A percentile compares a stretch with the other conserved stretches of the same genome.
Evolutionary conservation across 1,140 invertebrate genomes (phyloP).

Genomic region (Drosophila triauraria): DNA sequence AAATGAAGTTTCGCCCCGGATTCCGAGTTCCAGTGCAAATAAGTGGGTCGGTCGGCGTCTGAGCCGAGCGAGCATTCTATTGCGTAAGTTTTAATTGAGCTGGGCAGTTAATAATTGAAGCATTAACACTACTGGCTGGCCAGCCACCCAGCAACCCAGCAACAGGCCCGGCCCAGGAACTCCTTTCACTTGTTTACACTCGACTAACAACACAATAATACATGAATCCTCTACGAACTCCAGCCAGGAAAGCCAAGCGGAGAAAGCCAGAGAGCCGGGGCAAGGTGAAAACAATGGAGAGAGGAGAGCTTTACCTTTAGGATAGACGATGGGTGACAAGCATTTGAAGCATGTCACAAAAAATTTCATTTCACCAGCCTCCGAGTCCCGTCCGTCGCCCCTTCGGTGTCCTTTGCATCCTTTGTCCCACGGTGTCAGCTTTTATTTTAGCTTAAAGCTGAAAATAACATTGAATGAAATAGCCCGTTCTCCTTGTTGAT

Average conservation of each 20-base stretch:
- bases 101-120: constrained; percentile 46
- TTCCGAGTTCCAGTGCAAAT: constrained; percentile 34
- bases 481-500: constrained; percentile 61
- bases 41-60: constrained; percentile 12
- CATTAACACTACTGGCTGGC: constrained; percentile 22
- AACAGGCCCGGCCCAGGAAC: constrained; percentile 31
- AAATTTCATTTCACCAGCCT: constrained; percentile 68
- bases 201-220: constrained; percentile 15
- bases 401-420: constrained; percentile 20
- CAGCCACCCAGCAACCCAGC: constrained; percentile 41
- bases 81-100: constrained; percentile 61
- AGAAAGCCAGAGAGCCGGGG: constrained; percentile 1
- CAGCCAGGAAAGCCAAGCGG: constrained; percentile 1
- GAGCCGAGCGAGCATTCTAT: constrained; percentile 24
- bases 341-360: constrained; percentile 73
- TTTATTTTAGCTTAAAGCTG: constrained; percentile 75
- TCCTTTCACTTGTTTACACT: constrained; percentile 43
- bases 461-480: constrained; percentile 80
- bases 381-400: neutral
- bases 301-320: constrained; percentile 15
- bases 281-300: constrained; percentile 24
- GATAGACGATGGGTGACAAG: constrained; percentile 52
- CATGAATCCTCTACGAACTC: neutral
- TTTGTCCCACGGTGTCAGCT: constrained; percentile 53
- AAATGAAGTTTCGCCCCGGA: constrained; percentile 42